Conservation (phyloP, 2,797 vertebrate species). For the Manis javanica region DNA sequence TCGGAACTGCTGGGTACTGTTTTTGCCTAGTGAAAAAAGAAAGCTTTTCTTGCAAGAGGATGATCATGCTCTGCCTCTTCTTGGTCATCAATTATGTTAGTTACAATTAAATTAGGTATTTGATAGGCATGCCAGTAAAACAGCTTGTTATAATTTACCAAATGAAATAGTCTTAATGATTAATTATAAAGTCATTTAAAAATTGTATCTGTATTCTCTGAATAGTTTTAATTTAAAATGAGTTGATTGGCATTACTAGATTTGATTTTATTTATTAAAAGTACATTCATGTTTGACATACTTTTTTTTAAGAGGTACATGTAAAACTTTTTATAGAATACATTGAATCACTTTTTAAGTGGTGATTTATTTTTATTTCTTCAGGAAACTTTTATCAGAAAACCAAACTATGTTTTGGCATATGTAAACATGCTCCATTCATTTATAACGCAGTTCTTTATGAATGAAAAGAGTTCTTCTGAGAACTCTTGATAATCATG, state of each 20-base stretch:
- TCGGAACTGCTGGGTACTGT: fast-evolving
- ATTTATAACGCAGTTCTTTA: neutral
- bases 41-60: neutral
- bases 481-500: neutral
- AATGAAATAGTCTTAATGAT: conserved; percentile 16
- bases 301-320: conserved; percentile 1
- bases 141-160: conserved; percentile 35
- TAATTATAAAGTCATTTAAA: conserved; percentile 1
- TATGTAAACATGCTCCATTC: neutral
- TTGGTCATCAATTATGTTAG: neutral
- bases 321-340: neutral
- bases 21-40: neutral
- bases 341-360: conserved; percentile 7
- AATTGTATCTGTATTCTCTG: neutral
- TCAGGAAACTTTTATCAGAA: conserved; percentile 16
- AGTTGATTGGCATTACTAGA: conserved; percentile 13
- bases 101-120: conserved; percentile 41
- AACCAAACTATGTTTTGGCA: neutral
- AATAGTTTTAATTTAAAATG: conserved; percentile 28
- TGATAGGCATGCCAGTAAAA: neutral
- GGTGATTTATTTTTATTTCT: neutral
- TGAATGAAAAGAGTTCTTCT: too few species aligned
- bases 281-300: neutral
- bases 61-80: neutral
- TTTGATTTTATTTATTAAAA: conserved; percentile 33